Evolutionary conservation across 2,888 invertebrate species (phyloP), one percentile per base, ranked within the genome.

Genomic region (Myopa testacea): DNA sequence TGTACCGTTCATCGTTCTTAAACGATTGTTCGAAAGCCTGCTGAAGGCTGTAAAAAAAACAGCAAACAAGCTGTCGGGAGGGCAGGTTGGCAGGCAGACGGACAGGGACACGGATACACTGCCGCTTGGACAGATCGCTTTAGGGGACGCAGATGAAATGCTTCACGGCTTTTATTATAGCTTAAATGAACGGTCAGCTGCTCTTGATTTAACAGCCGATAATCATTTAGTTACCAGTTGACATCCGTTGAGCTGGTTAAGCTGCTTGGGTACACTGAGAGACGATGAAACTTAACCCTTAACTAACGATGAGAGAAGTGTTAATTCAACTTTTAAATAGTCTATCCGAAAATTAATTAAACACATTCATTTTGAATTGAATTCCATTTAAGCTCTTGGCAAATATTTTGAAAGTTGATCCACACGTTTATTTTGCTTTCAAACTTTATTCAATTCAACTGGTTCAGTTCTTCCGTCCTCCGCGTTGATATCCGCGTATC

Each of bases 111-210:
- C 50, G 14, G 50, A 75, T 40, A 68, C 67, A 26, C 75, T 58
- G 40, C 45, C 40, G 45, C 4, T 58, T 69, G 40, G 38, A 34
- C 19, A 45, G 26, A 45, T 60, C 40, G 69, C 75, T 75, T 26
- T 45, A 38, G 68, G 26, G 75, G 34, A 45, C 60, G 14, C 38
- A 52, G 50, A 52, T 40, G 58, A 60, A 69, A 38, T 69, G 60
- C n/a, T 37, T 68, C 34, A 26, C 45, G 14, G n/a, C 58, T 45
- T 68, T 75, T 75, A 52, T 75, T 75, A 45, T 45, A 40, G 68
- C 38, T 69, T 60, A 40, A 75, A 75, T 75, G 68, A 75, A 60
- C 75, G 26, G 75, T 69, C 69, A 68, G 69, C 60, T 69, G 50
- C 40, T 60, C 62, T 45, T 40, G 73, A 62, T 73, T 52, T 26